Conservation (phyloP, 2,797 vertebrate genomes). For the Agapornis canus region DNA sequence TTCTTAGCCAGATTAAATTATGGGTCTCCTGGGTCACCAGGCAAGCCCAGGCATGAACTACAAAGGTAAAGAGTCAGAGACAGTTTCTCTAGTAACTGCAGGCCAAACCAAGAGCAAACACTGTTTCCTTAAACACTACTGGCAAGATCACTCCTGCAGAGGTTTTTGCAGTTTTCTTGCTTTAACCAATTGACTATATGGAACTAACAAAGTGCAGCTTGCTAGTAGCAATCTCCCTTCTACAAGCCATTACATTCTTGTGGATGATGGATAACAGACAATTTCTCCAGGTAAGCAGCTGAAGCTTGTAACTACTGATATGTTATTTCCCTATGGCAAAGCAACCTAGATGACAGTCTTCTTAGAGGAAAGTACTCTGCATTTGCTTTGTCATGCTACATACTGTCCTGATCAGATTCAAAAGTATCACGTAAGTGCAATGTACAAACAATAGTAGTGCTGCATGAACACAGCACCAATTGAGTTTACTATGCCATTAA, state of each 20-base stretch:
- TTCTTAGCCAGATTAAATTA: conserved; percentile 78
- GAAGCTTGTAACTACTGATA: not conserved
- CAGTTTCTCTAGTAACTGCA: conserved; percentile 80
- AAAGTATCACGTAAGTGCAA: not conserved
- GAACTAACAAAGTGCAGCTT: not conserved
- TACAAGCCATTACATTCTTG: not conserved
- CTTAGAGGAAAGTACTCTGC: not conserved
- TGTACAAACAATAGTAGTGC: not conserved
- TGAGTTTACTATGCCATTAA: not conserved
- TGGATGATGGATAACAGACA: not conserved
- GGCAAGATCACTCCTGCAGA: not conserved
- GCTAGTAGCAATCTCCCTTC: not conserved
- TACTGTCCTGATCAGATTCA: not conserved
- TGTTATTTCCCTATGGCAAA: not conserved
- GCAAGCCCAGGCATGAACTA: conserved; percentile 78
- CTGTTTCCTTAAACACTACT: not conserved
- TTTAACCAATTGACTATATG: not conserved
- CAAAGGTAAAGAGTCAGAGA: conserved; percentile 4
- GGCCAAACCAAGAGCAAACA: conserved; percentile 59
- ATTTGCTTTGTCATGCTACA: not conserved
- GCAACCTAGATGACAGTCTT: not conserved
- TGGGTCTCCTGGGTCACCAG: conserved; percentile 72
- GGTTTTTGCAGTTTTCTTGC: not conserved
- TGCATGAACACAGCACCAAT: not conserved
- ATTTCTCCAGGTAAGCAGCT: conserved; percentile 68